These are phyloP conservation scores for Cantharis rufa DNA, from an alignment of 2,888 invertebrate species.

Conservation along the genomic window DNA sequence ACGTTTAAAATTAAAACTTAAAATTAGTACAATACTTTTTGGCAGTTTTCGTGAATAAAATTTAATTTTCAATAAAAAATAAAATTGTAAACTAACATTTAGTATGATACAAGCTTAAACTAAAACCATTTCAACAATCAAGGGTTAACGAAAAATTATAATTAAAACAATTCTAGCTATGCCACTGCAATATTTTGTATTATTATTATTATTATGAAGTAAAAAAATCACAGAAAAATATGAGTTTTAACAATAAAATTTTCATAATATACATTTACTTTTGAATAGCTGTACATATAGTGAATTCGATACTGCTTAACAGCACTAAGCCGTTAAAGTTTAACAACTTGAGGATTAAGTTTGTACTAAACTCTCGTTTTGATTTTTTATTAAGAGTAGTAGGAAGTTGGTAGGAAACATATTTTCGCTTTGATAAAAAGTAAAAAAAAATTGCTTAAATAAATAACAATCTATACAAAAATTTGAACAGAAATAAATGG, in stretches of 20 bases:
- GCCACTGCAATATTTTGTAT: constrained; percentile 6
- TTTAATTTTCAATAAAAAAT: not conserved
- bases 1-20: not conserved
- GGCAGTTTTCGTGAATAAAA: not conserved
- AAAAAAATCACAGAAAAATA: constrained; percentile 17
- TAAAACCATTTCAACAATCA: not conserved
- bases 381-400: not conserved
- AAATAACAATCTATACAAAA: constrained; percentile 34
- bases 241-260: constrained; percentile 19
- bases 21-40: constrained; percentile 1
- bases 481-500: constrained; percentile 35
- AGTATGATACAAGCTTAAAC: not conserved
- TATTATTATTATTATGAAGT: not conserved
- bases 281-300: constrained; percentile 23
- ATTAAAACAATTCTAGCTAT: constrained; percentile 15
- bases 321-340: not conserved
- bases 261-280: constrained; percentile 10
- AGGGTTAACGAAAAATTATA: not conserved
- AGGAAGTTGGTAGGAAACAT: not conserved
- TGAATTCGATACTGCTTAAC: not conserved
- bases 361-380: constrained; percentile 2
- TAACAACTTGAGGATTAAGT: not conserved
- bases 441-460: constrained; percentile 2
- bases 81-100: not conserved
- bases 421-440: not conserved